Evolutionary conservation across 2,113 vertebrate species (phyloP), one percentile per base, ranked within the genome.

Genomic region (Dendropsophus ebraccatus): DNA sequence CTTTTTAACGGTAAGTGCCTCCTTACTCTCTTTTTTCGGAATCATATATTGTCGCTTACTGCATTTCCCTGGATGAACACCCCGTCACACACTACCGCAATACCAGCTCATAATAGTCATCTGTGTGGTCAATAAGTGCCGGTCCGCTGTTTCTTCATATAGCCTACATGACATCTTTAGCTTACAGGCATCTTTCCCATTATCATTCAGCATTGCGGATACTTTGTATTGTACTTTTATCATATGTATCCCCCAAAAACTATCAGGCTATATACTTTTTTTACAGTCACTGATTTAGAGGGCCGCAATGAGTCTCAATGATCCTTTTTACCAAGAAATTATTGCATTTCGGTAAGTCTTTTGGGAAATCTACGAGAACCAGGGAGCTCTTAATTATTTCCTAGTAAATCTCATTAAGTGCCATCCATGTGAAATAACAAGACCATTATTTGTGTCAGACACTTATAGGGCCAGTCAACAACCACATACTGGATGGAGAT

Each of bases 301-400:
- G 30, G 16, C 32, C 19, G 67, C 67, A 70, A 23, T 23, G 67
- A 41, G 17, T 37, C 67, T 37, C 9, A 2, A 65, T 65, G 16
- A 35, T 17, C 19, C 19, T 70, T 70, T 70, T 70, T 37, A 3
- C 6, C 7, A 37, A 70, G 16, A 70, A 70, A 37, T 70, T 21
- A 37, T 16, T 37, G 16, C 16, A 35, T 35, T 32, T 67, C 21
- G 35, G 35, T 70, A 70, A 70, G 5, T 37, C 67, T 37, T 70
- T 23, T 32, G 67, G 67, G 32, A 70, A 70, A 70, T 37, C 16
- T 70, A 2, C 67, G 16, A 70, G 67, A 37, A 70, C 67, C 35
- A 37, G 67, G 17, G 67, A 70, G 67, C 19, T 37, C 67, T 70
- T 70, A 70, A 70, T 70, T 70, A 70, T 70, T 70, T 70, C 67